Conservation (phyloP, 2,113 vertebrate genomes). For the Pontoporia blainvillei region DNA sequence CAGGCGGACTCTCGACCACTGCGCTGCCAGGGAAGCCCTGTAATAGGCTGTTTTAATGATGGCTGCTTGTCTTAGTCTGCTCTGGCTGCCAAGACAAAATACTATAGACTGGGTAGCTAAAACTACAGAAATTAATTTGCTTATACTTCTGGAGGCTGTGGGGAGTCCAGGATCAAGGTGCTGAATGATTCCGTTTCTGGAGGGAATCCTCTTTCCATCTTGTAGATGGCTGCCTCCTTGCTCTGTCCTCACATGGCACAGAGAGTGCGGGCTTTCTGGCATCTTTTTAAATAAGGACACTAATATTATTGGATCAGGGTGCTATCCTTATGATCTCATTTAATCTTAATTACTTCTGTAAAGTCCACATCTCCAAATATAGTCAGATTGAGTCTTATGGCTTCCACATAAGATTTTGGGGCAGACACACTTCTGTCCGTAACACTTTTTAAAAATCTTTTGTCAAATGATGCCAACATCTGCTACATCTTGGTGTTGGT, state of each 20-base stretch:
- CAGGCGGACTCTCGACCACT: too few relatives aligned
- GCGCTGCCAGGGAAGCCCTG: too few relatives aligned
- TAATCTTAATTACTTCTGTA: not conserved
- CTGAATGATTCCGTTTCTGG: not conserved
- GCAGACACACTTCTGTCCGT: not conserved
- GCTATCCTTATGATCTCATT: not conserved
- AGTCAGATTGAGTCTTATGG: not conserved
- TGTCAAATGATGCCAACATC: not conserved
- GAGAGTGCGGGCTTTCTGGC: not conserved
- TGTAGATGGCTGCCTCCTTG: not conserved
- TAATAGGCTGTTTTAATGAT: not conserved
- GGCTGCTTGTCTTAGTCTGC: not conserved
- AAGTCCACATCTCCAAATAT: not conserved
- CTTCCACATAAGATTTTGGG: not conserved
- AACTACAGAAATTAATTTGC: not conserved
- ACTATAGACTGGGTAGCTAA: not conserved
- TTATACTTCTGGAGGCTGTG: not conserved
- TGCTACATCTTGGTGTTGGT: not conserved
- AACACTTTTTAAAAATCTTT: not conserved
- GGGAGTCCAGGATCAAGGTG: not conserved
- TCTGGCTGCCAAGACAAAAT: not conserved
- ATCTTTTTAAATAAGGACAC: not conserved
- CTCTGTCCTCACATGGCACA: not conserved
- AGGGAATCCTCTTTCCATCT: not conserved
- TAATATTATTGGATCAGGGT: not conserved